These are phyloP conservation scores for Steatornis caripensis DNA, from an alignment of 2,113 vertebrate genomes.

Conservation along the genomic window DNA sequence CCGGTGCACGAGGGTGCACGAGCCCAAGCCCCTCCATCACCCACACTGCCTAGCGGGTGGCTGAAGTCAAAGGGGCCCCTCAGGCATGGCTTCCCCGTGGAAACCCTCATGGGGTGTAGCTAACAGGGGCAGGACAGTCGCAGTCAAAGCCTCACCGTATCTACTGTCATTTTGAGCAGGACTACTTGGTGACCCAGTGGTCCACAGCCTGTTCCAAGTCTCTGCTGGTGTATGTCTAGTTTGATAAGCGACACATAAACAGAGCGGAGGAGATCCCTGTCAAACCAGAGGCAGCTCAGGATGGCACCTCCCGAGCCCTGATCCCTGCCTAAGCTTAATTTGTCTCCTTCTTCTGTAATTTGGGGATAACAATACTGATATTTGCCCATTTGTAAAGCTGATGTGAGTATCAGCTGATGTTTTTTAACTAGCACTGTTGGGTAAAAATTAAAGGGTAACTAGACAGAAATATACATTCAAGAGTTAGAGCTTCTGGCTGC, in stretches of 20 bases:
- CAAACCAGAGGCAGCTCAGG: not conserved
- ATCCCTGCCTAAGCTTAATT: not conserved
- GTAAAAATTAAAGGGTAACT: not conserved
- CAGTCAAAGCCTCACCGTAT: not conserved
- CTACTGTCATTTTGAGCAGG: not conserved
- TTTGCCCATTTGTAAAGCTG: not conserved
- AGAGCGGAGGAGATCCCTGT: not conserved
- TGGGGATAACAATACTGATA: not conserved
- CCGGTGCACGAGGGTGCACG: rapidly evolving
- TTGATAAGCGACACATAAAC: not conserved
- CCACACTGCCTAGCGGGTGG: not conserved
- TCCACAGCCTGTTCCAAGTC: not conserved
- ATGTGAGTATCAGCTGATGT: not conserved
- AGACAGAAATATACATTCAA: not conserved
- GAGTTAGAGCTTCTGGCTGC: not conserved
- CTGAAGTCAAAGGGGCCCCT: not conserved
- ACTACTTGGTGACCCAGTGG: not conserved
- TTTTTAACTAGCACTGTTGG: not conserved
- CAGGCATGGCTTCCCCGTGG: not conserved
- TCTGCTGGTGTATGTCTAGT: not conserved
- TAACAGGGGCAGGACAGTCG: not conserved
- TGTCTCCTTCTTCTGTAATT: not conserved
- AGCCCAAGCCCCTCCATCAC: not conserved
- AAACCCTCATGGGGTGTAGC: not conserved
- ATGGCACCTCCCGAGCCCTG: not conserved